These are phyloP conservation scores for Temnopleurus reevesii DNA, from an alignment of 53 echinoderm and acorn worm genomes.

Conservation along the genomic window DNA sequence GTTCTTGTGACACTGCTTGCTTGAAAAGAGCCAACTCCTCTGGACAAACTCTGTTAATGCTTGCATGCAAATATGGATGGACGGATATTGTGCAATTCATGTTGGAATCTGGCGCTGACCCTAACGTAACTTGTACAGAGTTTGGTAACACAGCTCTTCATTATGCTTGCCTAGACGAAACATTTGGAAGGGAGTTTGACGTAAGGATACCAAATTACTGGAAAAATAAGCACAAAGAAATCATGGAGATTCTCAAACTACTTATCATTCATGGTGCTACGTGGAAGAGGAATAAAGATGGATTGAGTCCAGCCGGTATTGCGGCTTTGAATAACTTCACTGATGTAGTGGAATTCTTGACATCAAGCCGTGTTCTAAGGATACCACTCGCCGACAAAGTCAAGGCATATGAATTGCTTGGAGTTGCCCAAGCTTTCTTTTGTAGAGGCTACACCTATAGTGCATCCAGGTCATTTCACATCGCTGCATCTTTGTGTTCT, in stretches of 20 bases:
- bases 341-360: background rate
- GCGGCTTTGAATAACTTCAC: slow-evolving; percentile 3
- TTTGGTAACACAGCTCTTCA: slow-evolving; percentile 1
- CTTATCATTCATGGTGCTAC: background rate
- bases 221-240: background rate
- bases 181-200: background rate
- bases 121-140: background rate
- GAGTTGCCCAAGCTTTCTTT: slow-evolving; percentile 7
- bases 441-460: background rate
- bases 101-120: slow-evolving; percentile 25
- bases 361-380: background rate
- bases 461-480: background rate
- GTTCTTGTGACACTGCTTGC: background rate
- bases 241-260: background rate
- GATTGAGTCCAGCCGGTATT: background rate
- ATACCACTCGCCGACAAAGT: background rate
- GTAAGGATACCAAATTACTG: background rate
- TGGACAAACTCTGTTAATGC: background rate
- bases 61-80: background rate
- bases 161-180: background rate
- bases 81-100: background rate
- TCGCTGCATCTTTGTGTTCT: background rate
- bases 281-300: background rate
- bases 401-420: background rate
- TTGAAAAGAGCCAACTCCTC: background rate